Evolutionary conservation across 1,140 invertebrate species (phyloP).

Genomic region (Acromyrmex charruanus): DNA sequence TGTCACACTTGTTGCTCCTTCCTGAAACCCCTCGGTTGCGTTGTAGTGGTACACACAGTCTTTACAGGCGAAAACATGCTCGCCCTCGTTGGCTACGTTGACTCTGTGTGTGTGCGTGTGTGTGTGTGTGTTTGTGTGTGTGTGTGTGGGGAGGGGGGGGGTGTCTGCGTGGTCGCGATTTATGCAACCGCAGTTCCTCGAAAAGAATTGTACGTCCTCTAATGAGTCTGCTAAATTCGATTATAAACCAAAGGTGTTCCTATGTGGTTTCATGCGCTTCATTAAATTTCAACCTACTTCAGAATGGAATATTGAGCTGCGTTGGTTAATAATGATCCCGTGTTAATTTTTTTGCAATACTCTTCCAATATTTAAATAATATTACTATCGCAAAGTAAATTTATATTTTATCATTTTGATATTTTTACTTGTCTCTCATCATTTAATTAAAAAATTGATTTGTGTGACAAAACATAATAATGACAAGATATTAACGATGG

Average conservation of each 20-base stretch:
- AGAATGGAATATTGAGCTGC: background rate
- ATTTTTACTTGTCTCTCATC: background rate
- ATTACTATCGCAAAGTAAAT: background rate
- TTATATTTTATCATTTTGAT: background rate
- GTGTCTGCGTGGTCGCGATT: slow-evolving; percentile 42
- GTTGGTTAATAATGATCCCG: background rate
- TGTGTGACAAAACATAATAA: too few relatives aligned
- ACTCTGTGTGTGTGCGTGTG: background rate
- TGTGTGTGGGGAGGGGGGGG: too few relatives aligned
- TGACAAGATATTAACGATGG: slow-evolving; percentile 10
- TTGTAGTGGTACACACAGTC: slow-evolving; percentile 39
- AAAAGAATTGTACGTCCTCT: slow-evolving; percentile 41
- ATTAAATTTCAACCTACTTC: background rate
- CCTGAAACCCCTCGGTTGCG: slow-evolving; percentile 60
- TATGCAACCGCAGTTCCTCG: slow-evolving; percentile 57
- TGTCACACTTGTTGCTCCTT: slow-evolving; percentile 78
- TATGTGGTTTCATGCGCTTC: slow-evolving; percentile 21
- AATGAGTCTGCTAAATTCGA: slow-evolving; percentile 55
- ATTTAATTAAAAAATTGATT: slow-evolving; percentile 4
- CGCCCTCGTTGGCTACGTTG: slow-evolving; percentile 16
- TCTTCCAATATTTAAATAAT: background rate
- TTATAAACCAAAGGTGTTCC: slow-evolving; percentile 28
- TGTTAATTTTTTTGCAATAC: too few relatives aligned
- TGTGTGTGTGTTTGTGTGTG: background rate
- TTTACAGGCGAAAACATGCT: slow-evolving; percentile 55